Evolutionary conservation across 2,113 vertebrate species (phyloP).

Genomic region (Aldabrachelys gigantea): DNA sequence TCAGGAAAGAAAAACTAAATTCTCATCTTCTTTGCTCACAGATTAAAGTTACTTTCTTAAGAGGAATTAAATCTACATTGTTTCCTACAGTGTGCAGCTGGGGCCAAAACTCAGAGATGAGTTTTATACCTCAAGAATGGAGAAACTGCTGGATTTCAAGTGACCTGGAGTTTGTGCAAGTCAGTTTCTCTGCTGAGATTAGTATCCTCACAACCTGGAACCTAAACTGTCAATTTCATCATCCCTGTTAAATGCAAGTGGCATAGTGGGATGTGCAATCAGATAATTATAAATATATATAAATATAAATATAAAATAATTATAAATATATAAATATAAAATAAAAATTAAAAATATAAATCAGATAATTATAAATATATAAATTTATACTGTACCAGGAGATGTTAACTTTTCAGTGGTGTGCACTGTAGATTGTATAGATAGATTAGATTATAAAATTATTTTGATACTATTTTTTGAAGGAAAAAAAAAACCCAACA

Average conservation of each 20-base stretch:
- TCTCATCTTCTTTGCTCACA: background rate
- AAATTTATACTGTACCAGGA: background rate
- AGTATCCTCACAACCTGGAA: background rate
- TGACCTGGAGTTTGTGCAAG: background rate
- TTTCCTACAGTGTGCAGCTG: background rate
- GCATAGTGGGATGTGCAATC: background rate
- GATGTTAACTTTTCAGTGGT: background rate
- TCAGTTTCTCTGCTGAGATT: background rate
- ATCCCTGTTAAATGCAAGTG: background rate
- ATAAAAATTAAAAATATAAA: no score
- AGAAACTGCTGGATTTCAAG: background rate
- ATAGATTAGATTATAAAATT: background rate
- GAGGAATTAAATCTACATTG: background rate
- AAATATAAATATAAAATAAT: no score
- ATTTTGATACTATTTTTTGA: background rate
- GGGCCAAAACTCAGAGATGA: background rate
- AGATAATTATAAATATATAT: background rate
- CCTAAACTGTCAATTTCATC: background rate
- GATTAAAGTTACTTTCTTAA: background rate
- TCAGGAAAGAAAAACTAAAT: background rate
- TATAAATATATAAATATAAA: no score
- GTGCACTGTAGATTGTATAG: background rate
- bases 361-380: background rate
- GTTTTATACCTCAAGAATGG: background rate
- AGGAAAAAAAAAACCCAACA: no score